Base-by-base conservation (phyloP, 2,888 invertebrate genomes). In the Mythimna albipuncta region DNA sequence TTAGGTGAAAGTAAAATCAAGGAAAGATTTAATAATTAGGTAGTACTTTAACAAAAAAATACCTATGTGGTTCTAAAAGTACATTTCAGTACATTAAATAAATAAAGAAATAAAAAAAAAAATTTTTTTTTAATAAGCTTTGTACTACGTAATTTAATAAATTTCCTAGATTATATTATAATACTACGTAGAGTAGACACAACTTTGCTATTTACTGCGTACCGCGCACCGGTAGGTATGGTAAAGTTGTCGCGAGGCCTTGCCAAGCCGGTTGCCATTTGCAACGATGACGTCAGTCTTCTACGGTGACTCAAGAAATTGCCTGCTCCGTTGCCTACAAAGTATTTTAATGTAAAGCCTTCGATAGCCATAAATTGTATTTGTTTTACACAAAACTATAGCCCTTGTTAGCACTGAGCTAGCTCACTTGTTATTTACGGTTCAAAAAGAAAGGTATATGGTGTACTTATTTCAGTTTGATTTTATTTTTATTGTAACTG, bases 251-350 rank as follows among this genome's bases (percentile, higher is more conserved):
- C 82, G 78, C 91, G 90, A 92, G 92, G 89, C 92, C 93, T 93
- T 90, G 93, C 89, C 87, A 88, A 87, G 89, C 90, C 89, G 88
- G 91, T 92, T 93, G 92, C 91, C 89, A 92, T 93, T 93, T 92
- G 90, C 91, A 90, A 85, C 86, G 74, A 87, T 95, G 94, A 94
- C 94, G 94, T 94, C 93, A 95, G 85, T 69, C 80, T 74, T 69
- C 80, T 74, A 76, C 82, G 83, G 89, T 93, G 92, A 93, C 91
- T 93, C 91, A 92, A 91, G 87, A 87, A 85, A 80, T 83, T 79
- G 79, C 81, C 79, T 85, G 85, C 83, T 83, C 77, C 77, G 87
- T 85, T 86, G 85, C 84, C 84, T 84, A 87, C 87, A 85, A 86
- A 87, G 85, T 88, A 86, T 88, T 87, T 88, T 86, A 85, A 88